Percentiles rank a stretch among this genome's conserved stretches.
phyloP scores from a whole-genome alignment of 2,888 invertebrate species.

The Phyto melanocephala region DNA sequence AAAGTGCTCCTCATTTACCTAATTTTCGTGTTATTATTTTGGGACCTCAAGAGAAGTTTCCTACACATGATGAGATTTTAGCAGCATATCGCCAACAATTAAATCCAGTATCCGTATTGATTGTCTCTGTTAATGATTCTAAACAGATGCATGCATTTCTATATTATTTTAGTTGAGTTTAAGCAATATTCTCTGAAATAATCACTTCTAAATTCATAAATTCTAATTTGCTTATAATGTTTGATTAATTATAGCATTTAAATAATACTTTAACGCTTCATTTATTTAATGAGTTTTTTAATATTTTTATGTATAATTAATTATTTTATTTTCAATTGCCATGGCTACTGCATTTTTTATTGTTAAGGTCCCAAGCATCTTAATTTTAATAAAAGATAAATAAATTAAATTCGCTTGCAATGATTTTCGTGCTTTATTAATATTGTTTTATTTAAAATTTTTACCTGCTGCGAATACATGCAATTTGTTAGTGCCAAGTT shows the following conservation, averaged over 20 bases:
- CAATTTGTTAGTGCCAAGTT: conserved; percentile 21
- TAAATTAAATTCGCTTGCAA: neutral
- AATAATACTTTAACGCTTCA: conserved; percentile 40
- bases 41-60: conserved; percentile 69
- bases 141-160: conserved; percentile 77
- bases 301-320: conserved; percentile 41
- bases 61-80: conserved; percentile 71
- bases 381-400: neutral
- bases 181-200: too few relatives aligned
- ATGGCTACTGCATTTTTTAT: too few relatives aligned
- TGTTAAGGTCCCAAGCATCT: neutral
- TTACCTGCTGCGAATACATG: conserved; percentile 29
- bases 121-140: conserved; percentile 76
- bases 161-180: conserved; percentile 72
- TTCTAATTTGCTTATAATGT: neutral
- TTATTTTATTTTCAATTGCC: conserved; percentile 12
- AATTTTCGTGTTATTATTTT: conserved; percentile 73
- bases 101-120: conserved; percentile 71
- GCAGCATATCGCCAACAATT: conserved; percentile 69
- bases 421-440: conserved; percentile 25
- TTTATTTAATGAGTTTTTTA: conserved; percentile 20
- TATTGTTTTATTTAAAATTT: conserved; percentile 23
- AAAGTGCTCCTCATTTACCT: conserved; percentile 72
- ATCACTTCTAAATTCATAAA: too few relatives aligned
- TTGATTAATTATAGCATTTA: neutral